Conservation (phyloP, 2,113 vertebrate genomes). For the Equus quagga region DNA sequence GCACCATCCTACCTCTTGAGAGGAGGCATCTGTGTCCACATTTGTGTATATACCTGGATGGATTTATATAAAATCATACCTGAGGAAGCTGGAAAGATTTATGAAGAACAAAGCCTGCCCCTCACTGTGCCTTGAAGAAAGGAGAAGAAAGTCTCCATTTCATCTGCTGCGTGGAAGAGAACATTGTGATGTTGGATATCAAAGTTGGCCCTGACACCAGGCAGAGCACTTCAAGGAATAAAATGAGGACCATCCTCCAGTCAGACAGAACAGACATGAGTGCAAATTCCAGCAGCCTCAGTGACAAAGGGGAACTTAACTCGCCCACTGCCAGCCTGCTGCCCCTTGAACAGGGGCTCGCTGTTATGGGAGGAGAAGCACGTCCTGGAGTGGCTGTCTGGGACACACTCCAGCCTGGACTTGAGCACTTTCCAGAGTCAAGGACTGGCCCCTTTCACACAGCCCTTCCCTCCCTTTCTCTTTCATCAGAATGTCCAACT, state of each 20-base stretch:
- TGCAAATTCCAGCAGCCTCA: not conserved
- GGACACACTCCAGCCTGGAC: not conserved
- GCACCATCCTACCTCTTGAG: no score
- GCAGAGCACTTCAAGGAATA: slow-evolving; percentile 63
- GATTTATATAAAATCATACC: not conserved
- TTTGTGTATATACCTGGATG: not conserved
- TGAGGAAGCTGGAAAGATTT: slow-evolving; percentile 8
- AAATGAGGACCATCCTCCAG: slow-evolving; percentile 25
- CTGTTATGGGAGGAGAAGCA: not conserved
- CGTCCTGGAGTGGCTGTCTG: not conserved
- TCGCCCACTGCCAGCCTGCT: not conserved
- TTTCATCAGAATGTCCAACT: not conserved
- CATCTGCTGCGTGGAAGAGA: slow-evolving; percentile 51
- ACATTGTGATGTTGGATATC: slow-evolving; percentile 62
- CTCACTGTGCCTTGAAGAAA: slow-evolving; percentile 54
- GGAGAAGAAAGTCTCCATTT: slow-evolving; percentile 17
- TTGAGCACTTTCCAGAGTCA: not conserved
- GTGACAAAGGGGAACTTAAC: slow-evolving; percentile 42
- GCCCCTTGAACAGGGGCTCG: not conserved
- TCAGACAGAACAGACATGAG: slow-evolving; percentile 45
- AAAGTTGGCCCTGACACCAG: slow-evolving; percentile 58
- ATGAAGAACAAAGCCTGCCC: not conserved
- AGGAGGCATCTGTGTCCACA: not conserved
- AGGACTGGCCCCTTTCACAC: not conserved
- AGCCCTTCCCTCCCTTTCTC: not conserved